Evolutionary conservation across 2,888 invertebrate genomes (phyloP), one percentile per base, ranked within the genome.

Genomic region (Zygogramma bicolorata): DNA sequence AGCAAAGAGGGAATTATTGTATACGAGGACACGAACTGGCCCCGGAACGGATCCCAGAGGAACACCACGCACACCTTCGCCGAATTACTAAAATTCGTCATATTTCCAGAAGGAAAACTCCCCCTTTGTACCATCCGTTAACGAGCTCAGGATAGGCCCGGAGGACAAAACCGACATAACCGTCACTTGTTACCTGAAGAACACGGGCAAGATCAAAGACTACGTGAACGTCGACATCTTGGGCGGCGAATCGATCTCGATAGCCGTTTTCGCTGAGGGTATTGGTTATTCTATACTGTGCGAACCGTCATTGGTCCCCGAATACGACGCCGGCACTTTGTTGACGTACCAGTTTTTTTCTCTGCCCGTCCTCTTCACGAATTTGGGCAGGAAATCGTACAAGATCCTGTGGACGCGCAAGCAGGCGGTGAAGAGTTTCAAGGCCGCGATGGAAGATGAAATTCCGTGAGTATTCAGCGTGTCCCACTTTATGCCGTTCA

Each of bases 271-370:
- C 27, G 92, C 91, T 0, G 89, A 88, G 73, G 94, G 93, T 13
- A 85, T 90, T 53, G 94, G 94, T 2, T 91, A 92, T 0, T 92
- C 92, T 74, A 91, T 94, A 73, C 80, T 90, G 25, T 90, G 91
- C 13, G 89, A 91, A 57, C 92, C 93, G 0, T 84, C 87, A 0
- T 87, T 92, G 63, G 89, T 90, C 46, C 90, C 89, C 22, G 86
- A 82, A 20, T 87, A 92, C 61, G 85, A 90, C 73, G 88, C 93
- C 57, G 93, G 93, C 3, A 88, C 89, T 3, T 88, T 92, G 81
- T 91, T 93, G 80, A 92, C 92, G 77, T 90, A 89, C 82, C 86
- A 88, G 68, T 86, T 86, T 0, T 82, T 89, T 61, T 82, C 83
- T 60, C 80, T 83, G 72, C 86, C 86, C 75, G 87, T 92, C 15